Percentiles rank a stretch among this genome's conserved stretches.
These are phyloP conservation scores for Romanogobio albipinnatus DNA, from an alignment of 2,113 vertebrate genomes.

Conservation along the genomic window DNA sequence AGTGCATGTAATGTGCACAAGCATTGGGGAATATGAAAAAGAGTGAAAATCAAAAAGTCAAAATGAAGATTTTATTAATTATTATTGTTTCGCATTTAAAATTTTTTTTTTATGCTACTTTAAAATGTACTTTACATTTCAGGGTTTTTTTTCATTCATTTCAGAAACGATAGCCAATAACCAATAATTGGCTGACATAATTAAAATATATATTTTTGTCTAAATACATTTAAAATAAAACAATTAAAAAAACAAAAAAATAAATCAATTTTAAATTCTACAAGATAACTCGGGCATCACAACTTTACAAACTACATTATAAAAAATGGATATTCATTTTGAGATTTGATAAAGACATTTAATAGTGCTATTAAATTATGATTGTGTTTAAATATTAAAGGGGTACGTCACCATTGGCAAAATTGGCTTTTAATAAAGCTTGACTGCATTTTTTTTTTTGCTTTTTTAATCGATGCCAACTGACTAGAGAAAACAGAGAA, in stretches of 20 bases:
- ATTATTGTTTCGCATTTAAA: neutral
- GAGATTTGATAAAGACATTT: neutral
- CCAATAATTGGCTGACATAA: neutral
- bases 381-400: no score
- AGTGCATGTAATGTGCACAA: constrained; percentile 8
- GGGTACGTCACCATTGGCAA: no score
- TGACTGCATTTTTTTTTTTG: no score
- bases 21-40: constrained; percentile 5
- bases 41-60: neutral
- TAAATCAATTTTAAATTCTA: neutral
- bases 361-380: neutral
- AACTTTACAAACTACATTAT: neutral
- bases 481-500: no score
- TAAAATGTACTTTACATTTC: neutral
- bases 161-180: neutral
- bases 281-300: neutral
- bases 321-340: neutral
- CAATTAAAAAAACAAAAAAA: neutral
- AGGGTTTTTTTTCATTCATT: neutral
- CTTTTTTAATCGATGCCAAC: no score
- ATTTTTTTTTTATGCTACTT: neutral
- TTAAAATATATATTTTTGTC: neutral
- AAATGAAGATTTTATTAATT: neutral
- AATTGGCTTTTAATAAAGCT: no score
- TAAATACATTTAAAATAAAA: neutral